These are phyloP conservation scores for Eolophus roseicapilla DNA, from an alignment of 2,113 vertebrate species.

Conservation along the genomic window DNA sequence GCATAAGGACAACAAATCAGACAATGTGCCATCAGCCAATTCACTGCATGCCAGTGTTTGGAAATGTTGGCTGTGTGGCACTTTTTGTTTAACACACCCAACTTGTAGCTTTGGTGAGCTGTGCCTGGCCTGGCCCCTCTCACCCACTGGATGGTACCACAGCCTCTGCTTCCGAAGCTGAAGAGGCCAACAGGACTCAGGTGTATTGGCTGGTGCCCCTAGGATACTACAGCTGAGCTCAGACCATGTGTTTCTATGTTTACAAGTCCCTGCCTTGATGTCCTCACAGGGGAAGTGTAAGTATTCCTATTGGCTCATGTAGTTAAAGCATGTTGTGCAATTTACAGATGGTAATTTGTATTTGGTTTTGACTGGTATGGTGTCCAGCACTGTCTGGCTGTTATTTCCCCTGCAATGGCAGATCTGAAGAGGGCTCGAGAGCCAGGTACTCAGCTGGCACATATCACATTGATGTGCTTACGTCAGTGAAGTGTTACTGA, in stretches of 20 bases:
- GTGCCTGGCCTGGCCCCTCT: background rate
- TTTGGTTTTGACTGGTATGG: background rate
- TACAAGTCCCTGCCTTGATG: background rate
- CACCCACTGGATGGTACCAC: background rate
- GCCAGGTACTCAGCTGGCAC: background rate
- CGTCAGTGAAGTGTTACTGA: background rate
- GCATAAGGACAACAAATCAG: background rate
- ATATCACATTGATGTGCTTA: background rate
- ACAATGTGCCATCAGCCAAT: background rate
- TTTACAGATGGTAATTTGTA: background rate
- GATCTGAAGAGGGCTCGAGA: background rate
- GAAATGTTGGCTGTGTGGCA: background rate
- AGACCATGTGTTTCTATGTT: accelerated
- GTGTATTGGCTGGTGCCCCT: background rate
- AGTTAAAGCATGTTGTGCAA: background rate
- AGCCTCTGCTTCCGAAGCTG: background rate
- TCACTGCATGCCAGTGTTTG: background rate
- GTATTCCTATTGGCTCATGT: background rate
- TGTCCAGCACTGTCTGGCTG: background rate
- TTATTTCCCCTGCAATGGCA: background rate
- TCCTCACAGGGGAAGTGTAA: background rate
- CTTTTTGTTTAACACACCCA: background rate
- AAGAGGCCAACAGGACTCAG: background rate
- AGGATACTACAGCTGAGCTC: background rate
- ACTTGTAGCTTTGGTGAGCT: background rate